phyloP scores from a whole-genome alignment of 2,888 invertebrate species.

The Amiota mariae region DNA sequence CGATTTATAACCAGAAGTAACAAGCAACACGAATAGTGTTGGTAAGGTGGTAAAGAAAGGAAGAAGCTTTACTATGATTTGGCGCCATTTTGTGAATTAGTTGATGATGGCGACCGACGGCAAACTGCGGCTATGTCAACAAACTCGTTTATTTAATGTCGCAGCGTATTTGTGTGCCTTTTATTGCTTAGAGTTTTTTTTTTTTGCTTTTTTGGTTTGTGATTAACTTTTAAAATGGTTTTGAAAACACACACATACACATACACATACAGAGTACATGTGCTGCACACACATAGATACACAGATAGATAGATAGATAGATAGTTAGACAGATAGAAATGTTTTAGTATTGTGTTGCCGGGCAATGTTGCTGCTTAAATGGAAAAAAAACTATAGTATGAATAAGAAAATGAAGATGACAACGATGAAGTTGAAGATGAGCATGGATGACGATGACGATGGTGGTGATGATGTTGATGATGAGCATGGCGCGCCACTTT shows the following conservation, averaged over 20 bases:
- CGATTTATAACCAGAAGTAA: too few species aligned
- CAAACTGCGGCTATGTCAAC: constrained; percentile 18
- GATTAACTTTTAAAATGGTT: constrained; percentile 26
- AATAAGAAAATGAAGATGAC: neutral
- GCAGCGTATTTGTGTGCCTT: constrained; percentile 8
- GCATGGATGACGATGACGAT: neutral
- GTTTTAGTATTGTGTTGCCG: neutral
- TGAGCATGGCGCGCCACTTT: constrained; percentile 62
- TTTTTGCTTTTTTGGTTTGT: neutral
- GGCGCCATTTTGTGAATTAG: constrained; percentile 29
- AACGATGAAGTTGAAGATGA: neutral
- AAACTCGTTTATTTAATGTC: constrained; percentile 28
- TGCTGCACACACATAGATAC: neutral
- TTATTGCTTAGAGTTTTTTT: constrained; percentile 8
- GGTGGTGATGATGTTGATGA: constrained; percentile 3
- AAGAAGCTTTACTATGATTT: constrained; percentile 11
- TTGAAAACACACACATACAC: neutral
- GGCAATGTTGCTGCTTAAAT: constrained; percentile 2
- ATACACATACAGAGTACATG: too few species aligned
- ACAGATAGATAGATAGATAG: neutral
- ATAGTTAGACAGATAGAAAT: too few species aligned
- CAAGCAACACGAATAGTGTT: constrained; percentile 5
- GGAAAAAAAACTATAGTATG: neutral
- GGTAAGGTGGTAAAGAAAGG: neutral
- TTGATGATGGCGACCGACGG: neutral